Evolutionary conservation across 2,797 vertebrate species (phyloP).

Genomic region (Microctenopoma steveboyesi): DNA sequence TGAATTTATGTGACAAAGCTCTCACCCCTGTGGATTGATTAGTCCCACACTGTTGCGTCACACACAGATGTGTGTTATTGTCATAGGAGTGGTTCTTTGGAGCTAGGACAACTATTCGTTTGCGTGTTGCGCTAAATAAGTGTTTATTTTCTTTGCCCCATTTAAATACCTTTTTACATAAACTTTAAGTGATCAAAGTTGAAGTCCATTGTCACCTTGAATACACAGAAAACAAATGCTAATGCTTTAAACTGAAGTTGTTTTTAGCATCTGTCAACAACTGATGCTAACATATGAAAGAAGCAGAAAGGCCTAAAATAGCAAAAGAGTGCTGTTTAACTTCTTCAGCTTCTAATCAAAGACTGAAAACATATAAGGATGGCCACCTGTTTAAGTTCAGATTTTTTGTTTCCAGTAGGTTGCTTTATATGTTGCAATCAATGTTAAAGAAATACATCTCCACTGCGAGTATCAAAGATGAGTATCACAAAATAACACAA

Average conservation of each 20-base stretch:
- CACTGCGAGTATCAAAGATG: not conserved
- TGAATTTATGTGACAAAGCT: conserved; percentile 42
- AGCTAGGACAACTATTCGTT: conserved; percentile 33
- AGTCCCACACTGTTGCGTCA: conserved; percentile 36
- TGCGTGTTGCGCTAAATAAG: conserved; percentile 24
- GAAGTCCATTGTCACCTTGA: conserved; percentile 29
- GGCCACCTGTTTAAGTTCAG: conserved; percentile 20
- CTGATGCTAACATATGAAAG: not conserved
- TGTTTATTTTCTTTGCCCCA: conserved; percentile 41
- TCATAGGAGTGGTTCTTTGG: conserved; percentile 17
- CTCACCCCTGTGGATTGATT: conserved; percentile 60
- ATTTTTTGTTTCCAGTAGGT: not conserved
- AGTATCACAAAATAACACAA: not conserved
- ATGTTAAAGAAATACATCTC: not conserved
- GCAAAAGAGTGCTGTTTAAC: conserved; percentile 13
- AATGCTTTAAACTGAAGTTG: conserved; percentile 44
- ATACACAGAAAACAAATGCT: conserved; percentile 27
- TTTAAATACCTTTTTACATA: conserved; percentile 8
- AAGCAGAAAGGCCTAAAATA: conserved; percentile 11
- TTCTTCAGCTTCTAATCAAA: conserved; percentile 13
- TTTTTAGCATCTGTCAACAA: conserved; percentile 50
- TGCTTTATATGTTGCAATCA: too few relatives aligned
- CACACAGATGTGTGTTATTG: conserved; percentile 53
- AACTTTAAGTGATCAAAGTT: conserved; percentile 48
- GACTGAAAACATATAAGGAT: not conserved